These are phyloP conservation scores for Lasius platythorax DNA, from an alignment of 2,888 invertebrate species.

Conservation along the genomic window DNA sequence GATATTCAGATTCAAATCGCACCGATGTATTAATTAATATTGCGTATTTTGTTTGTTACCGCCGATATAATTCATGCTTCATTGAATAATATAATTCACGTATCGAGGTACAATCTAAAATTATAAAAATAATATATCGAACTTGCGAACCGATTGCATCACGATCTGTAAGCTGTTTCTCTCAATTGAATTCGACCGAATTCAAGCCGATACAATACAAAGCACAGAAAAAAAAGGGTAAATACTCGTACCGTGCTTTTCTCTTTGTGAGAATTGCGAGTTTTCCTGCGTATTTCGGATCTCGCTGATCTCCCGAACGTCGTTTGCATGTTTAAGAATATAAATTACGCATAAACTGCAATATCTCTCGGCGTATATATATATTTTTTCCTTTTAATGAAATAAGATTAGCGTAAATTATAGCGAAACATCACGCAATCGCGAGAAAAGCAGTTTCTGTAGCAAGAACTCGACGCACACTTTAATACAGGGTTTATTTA, in stretches of 20 bases:
- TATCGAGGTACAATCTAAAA: constrained; percentile 8
- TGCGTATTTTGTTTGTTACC: constrained; percentile 17
- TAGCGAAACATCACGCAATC: constrained; percentile 21
- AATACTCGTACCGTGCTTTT: background rate
- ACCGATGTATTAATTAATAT: constrained; percentile 9
- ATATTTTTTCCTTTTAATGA: constrained; percentile 31
- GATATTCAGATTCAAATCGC: background rate
- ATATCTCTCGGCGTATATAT: constrained; percentile 24
- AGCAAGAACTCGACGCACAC: constrained; percentile 22
- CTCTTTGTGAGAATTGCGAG: background rate
- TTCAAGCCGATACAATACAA: background rate
- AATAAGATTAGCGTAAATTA: constrained; percentile 44
- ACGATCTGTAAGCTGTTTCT: constrained; percentile 16
- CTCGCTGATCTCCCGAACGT: constrained; percentile 13
- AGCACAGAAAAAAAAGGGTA: background rate
- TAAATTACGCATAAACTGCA: constrained; percentile 29
- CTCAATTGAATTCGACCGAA: constrained; percentile 9
- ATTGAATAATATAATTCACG: constrained; percentile 17
- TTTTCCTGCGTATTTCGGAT: background rate
- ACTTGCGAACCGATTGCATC: constrained; percentile 2
- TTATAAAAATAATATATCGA: constrained; percentile 29
- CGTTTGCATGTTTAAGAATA: constrained; percentile 42
- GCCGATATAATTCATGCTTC: constrained; percentile 36
- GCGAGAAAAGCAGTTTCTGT: background rate
- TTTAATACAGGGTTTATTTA: background rate